Conservation (phyloP, 2,888 invertebrate species). For the Caenorhabditis sp. region DNA sequence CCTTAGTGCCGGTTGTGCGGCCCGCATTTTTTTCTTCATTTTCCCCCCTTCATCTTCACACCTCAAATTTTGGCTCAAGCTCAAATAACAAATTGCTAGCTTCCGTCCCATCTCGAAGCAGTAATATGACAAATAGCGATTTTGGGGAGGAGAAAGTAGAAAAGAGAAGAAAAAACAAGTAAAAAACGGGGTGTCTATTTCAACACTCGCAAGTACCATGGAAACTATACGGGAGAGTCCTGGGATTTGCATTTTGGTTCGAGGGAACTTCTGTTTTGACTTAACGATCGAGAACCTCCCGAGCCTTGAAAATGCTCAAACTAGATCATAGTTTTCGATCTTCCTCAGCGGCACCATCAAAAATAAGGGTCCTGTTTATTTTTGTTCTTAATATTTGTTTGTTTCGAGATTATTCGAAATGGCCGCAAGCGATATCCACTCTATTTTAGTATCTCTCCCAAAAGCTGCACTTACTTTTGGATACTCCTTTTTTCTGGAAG, state of each 20-base stretch:
- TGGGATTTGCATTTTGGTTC: not conserved
- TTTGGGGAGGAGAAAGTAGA: not conserved
- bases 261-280: too few relatives aligned
- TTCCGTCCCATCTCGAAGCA: conserved; percentile 36
- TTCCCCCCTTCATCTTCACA: conserved; percentile 32
- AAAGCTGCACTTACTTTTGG: too few relatives aligned
- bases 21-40: conserved; percentile 10
- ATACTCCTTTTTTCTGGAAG: too few relatives aligned
- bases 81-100: conserved; percentile 47
- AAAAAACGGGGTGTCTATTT: conserved; percentile 13
- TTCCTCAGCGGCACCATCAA: too few relatives aligned
- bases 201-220: conserved; percentile 31
- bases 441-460: too few relatives aligned
- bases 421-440: too few relatives aligned
- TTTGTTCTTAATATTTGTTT: too few relatives aligned
- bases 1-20: conserved; percentile 12
- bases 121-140: conserved; percentile 27
- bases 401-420: too few relatives aligned
- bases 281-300: too few relatives aligned
- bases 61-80: conserved; percentile 50
- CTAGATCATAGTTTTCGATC: not conserved
- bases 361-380: too few relatives aligned
- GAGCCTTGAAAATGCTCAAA: too few relatives aligned
- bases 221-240: not conserved
- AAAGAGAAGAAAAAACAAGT: conserved; percentile 2